These are phyloP conservation scores for Chrosomus eos DNA, from an alignment of 2,797 vertebrate species.

Conservation along the genomic window DNA sequence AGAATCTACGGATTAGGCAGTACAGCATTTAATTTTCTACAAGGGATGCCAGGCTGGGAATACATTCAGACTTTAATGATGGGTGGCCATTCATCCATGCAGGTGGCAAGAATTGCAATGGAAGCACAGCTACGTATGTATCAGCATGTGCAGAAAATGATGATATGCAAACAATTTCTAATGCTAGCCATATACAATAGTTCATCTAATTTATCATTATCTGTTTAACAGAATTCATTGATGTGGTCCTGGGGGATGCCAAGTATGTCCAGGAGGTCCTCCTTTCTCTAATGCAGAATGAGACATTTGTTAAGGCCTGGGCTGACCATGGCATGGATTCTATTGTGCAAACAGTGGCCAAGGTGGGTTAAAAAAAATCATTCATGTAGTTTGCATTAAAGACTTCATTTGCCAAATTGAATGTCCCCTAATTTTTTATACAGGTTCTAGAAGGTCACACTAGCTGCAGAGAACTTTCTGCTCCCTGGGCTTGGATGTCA, in stretches of 20 bases:
- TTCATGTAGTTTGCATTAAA: not conserved
- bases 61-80: constrained; percentile 65
- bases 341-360: constrained; percentile 55
- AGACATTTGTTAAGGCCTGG: constrained; percentile 62
- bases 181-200: not conserved
- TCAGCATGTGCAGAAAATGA: not conserved
- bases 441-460: constrained; percentile 54
- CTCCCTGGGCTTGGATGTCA: constrained; percentile 71
- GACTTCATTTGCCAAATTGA: not conserved
- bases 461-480: constrained; percentile 65
- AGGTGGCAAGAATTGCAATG: constrained; percentile 55
- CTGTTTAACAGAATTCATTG: constrained; percentile 68
- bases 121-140: constrained; percentile 58
- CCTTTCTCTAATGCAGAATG: constrained; percentile 65
- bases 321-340: constrained; percentile 59
- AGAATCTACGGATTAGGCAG: constrained; percentile 72
- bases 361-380: constrained; percentile 64
- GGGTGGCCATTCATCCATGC: constrained; percentile 69
- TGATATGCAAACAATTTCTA: not conserved
- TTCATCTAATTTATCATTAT: not conserved
- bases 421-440: constrained; percentile 6
- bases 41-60: constrained; percentile 65
- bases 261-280: constrained; percentile 54
- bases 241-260: constrained; percentile 61
- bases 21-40: constrained; percentile 64